These are phyloP conservation scores for Calidris pygmaea DNA, from an alignment of 2,113 vertebrate genomes.

Conservation along the genomic window DNA sequence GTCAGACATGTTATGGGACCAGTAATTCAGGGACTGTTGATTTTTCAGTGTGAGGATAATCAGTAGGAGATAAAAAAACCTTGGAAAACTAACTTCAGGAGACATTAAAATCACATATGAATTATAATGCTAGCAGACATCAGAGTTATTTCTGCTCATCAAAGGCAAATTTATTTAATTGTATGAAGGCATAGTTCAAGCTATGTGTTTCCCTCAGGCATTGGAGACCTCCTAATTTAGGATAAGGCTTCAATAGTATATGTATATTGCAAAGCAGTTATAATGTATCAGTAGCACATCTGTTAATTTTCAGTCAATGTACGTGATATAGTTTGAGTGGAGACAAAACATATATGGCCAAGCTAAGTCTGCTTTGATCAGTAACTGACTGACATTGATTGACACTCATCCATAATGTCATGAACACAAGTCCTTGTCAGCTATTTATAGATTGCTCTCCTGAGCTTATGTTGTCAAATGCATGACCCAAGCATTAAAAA, in stretches of 20 bases:
- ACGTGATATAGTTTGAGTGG: neutral
- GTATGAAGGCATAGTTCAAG: neutral
- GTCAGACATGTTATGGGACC: neutral
- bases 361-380: neutral
- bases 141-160: neutral
- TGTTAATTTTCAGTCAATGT: neutral
- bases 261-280: neutral
- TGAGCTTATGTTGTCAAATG: neutral
- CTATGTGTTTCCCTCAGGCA: neutral
- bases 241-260: neutral
- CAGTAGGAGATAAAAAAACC: neutral
- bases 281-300: neutral
- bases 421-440: neutral
- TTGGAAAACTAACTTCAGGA: neutral
- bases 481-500: neutral
- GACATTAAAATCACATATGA: neutral
- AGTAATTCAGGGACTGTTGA: rapidly evolving
- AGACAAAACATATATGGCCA: neutral
- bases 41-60: neutral
- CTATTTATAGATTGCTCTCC: neutral
- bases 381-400: neutral
- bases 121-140: neutral
- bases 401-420: neutral
- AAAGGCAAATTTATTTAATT: neutral
- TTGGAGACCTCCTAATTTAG: neutral